Evolutionary conservation across 2,888 invertebrate genomes (phyloP).

Genomic region (Bembecia ichneumoniformis): DNA sequence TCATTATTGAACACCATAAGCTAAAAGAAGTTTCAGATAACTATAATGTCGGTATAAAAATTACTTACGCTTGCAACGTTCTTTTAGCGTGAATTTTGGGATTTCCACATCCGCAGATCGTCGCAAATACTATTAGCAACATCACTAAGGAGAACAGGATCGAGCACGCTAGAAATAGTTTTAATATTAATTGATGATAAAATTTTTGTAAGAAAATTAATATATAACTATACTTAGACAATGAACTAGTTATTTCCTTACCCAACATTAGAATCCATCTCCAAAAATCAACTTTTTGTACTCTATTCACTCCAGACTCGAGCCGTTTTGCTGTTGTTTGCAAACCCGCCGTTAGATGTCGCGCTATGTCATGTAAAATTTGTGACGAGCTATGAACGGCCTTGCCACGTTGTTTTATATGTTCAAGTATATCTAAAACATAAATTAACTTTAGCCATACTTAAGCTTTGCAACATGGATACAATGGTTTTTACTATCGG

Average conservation of each 20-base stretch:
- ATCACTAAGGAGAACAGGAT: slow-evolving; percentile 53
- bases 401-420: slow-evolving; percentile 70
- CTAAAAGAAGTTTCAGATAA: too few species aligned
- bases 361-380: slow-evolving; percentile 72
- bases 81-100: slow-evolving; percentile 50
- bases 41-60: too few species aligned
- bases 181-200: too few species aligned
- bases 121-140: slow-evolving; percentile 58
- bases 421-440: slow-evolving; percentile 70
- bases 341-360: slow-evolving; percentile 61
- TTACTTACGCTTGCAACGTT: slow-evolving; percentile 56
- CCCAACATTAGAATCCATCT: slow-evolving; percentile 77
- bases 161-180: slow-evolving; percentile 38
- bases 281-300: slow-evolving; percentile 74
- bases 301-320: slow-evolving; percentile 50
- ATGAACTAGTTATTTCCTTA: slow-evolving; percentile 22
- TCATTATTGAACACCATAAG: too few species aligned
- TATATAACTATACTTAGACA: too few species aligned
- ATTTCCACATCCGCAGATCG: slow-evolving; percentile 61
- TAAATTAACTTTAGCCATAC: too few species aligned
- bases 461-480: background rate
- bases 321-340: slow-evolving; percentile 49
- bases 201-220: background rate
- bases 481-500: too few species aligned
- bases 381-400: slow-evolving; percentile 72